These are phyloP conservation scores for Thereva unica DNA, from an alignment of 2,888 invertebrate species.

Conservation along the genomic window DNA sequence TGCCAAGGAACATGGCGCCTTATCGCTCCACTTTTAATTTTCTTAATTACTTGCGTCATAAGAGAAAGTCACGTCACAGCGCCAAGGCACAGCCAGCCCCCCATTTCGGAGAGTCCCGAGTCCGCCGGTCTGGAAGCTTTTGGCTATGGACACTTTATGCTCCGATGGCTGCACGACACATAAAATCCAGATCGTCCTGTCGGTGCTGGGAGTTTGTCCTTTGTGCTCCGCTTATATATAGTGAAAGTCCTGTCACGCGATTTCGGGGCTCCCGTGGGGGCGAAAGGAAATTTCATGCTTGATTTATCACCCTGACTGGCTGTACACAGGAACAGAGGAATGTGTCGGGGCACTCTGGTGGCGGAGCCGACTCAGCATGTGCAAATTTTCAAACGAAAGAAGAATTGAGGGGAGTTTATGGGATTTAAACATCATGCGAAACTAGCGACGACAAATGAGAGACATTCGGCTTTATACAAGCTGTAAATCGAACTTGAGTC, in stretches of 20 bases:
- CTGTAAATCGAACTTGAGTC: no score
- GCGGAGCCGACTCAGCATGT: background rate
- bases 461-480: no score
- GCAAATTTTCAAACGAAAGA: no score
- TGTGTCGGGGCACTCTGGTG: conserved; percentile 22
- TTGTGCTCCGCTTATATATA: background rate
- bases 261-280: conserved; percentile 29
- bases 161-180: conserved; percentile 18
- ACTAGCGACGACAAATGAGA: no score
- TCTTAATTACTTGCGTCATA: conserved; percentile 40
- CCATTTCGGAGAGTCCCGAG: background rate
- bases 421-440: no score
- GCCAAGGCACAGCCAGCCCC: background rate
- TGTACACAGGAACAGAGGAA: conserved; percentile 8
- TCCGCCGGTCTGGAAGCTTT: background rate
- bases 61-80: conserved; percentile 37
- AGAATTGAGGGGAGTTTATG: no score
- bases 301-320: conserved; percentile 24
- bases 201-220: conserved; percentile 7
- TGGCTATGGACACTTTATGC: conserved; percentile 7
- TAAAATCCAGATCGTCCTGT: conserved; percentile 8
- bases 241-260: conserved; percentile 37
- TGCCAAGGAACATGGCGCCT: conserved; percentile 38
- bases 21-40: conserved; percentile 39
- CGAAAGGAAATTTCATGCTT: conserved; percentile 36